phyloP scores from a whole-genome alignment of 2,797 vertebrate genomes.

The Coregonus sp. region DNA sequence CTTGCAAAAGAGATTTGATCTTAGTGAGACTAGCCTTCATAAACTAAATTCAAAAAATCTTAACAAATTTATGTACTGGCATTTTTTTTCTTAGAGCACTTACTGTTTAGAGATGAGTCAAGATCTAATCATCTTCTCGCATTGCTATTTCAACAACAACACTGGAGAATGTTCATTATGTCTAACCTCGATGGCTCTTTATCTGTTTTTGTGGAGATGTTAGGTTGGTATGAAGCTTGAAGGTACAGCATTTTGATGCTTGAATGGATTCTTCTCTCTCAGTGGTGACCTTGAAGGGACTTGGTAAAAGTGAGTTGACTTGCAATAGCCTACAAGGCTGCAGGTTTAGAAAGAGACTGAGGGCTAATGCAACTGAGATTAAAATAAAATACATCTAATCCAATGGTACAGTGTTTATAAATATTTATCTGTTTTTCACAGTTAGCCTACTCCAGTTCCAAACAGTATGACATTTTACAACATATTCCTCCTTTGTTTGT shows the following conservation, averaged over 20 bases:
- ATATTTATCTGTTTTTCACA: background rate
- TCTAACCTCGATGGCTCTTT: background rate
- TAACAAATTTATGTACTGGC: conserved; percentile 29
- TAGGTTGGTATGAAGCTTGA: conserved; percentile 46
- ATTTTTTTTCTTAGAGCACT: background rate
- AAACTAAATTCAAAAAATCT: background rate
- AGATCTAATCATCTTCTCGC: background rate
- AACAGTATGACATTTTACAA: background rate
- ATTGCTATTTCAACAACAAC: background rate
- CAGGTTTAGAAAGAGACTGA: background rate
- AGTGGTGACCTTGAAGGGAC: conserved; percentile 56
- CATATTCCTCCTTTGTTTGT: background rate
- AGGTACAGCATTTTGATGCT: conserved; percentile 36
- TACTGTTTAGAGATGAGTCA: background rate
- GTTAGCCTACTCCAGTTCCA: background rate
- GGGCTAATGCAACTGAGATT: background rate
- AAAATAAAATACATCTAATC: background rate
- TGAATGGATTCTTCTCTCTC: conserved; percentile 27
- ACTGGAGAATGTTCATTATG: background rate
- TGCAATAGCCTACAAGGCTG: conserved; percentile 6
- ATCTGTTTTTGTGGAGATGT: conserved; percentile 37
- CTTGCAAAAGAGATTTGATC: background rate
- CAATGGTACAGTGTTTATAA: background rate
- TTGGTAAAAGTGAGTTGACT: conserved; percentile 42
- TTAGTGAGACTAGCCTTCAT: background rate